Conservation (phyloP, 2,113 vertebrate genomes). For the Probosciger aterrimus region DNA sequence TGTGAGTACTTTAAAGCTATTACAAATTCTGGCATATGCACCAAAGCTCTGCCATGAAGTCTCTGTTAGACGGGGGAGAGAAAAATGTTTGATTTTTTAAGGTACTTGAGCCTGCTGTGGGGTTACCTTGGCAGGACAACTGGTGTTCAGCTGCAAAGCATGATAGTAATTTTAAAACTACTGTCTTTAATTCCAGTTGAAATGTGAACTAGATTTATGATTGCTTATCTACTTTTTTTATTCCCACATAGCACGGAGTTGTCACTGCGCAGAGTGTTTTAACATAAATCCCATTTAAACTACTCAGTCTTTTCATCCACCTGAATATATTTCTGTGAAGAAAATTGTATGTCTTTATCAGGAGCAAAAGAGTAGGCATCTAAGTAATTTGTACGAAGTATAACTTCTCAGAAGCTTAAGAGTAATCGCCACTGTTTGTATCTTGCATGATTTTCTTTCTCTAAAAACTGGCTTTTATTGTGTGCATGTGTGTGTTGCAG, state of each 20-base stretch:
- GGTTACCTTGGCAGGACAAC: not conserved
- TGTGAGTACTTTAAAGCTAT: not conserved
- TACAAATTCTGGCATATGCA: not conserved
- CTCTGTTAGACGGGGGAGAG: not conserved
- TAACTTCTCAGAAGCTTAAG: not conserved
- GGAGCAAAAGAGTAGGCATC: not conserved
- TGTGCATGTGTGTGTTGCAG: not conserved
- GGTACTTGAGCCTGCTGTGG: not conserved
- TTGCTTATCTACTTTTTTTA: not conserved
- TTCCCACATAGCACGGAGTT: not conserved
- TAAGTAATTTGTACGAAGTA: not conserved
- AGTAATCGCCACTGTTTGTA: not conserved
- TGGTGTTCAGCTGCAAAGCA: not conserved
- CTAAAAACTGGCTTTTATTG: not conserved
- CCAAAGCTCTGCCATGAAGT: not conserved
- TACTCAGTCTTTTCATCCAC: not conserved
- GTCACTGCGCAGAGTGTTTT: not conserved
- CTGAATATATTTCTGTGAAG: not conserved
- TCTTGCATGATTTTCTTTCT: conserved; percentile 17
- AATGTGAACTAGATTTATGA: not conserved
- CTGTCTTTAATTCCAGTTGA: not conserved
- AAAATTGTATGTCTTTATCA: not conserved
- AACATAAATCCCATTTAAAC: not conserved
- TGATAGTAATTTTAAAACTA: not conserved
- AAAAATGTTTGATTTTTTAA: not conserved